Evolutionary conservation across 2,888 invertebrate genomes (phyloP).

Genomic region (Drosophila infuscata): DNA sequence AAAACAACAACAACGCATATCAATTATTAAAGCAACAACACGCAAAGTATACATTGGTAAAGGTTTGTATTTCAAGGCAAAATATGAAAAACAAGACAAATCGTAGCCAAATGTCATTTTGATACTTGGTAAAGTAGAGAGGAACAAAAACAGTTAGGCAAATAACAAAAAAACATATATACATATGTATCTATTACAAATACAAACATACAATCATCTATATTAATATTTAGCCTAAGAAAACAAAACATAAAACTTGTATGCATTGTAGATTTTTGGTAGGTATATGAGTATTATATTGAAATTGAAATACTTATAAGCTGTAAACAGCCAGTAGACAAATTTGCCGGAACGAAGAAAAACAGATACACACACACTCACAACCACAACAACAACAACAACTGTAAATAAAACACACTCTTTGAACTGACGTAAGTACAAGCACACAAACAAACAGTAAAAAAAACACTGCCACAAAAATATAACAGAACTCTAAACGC

Average conservation of each 20-base stretch:
- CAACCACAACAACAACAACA: conserved; percentile 27
- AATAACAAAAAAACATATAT: conserved; percentile 15
- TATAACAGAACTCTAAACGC: conserved; percentile 32
- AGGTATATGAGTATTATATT: conserved; percentile 40
- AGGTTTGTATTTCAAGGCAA: conserved; percentile 58
- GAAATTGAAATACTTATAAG: conserved; percentile 30
- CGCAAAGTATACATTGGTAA: conserved; percentile 33
- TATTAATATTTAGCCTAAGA: conserved; percentile 50
- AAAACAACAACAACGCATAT: conserved; percentile 43
- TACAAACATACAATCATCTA: conserved; percentile 10
- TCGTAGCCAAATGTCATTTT: conserved; percentile 60
- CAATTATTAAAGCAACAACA: conserved; percentile 34
- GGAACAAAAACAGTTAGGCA: conserved; percentile 40
- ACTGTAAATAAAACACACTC: conserved; percentile 67
- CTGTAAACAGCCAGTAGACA: conserved; percentile 25
- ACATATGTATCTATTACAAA: conserved; percentile 11
- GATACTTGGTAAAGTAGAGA: conserved; percentile 64
- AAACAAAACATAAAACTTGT: conserved; percentile 9
- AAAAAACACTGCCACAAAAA: conserved; percentile 31
- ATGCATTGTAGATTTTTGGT: conserved; percentile 53
- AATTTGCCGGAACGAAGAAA: conserved; percentile 20
- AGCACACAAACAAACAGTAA: conserved; percentile 28
- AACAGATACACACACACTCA: conserved; percentile 11
- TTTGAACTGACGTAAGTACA: conserved; percentile 73
- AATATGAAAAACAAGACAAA: conserved; percentile 12